A percentile compares a stretch with the other conserved stretches of the same genome.
These are phyloP conservation scores for Sus cebifrons DNA, from an alignment of 2,797 vertebrate genomes.

Conservation along the genomic window DNA sequence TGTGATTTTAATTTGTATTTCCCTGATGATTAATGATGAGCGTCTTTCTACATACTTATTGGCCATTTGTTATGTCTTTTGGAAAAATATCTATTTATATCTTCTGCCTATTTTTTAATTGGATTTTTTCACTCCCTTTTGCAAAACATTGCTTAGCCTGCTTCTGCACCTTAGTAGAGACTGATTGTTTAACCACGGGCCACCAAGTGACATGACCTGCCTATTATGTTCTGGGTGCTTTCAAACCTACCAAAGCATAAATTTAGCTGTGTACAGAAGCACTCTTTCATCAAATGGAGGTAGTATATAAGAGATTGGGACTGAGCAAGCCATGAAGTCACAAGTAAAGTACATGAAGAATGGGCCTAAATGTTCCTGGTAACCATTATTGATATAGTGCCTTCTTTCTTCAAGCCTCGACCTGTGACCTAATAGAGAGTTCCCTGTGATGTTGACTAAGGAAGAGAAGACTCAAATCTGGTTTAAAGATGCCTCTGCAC, in stretches of 20 bases:
- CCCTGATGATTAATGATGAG: not conserved
- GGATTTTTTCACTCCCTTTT: not conserved
- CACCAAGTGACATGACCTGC: not conserved
- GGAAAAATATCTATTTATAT: not conserved
- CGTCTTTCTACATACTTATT: not conserved
- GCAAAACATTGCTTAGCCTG: not conserved
- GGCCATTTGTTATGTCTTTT: not conserved
- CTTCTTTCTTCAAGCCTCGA: not conserved
- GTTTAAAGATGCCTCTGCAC: not conserved
- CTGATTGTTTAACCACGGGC: not conserved
- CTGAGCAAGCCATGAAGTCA: not conserved
- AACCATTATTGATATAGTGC: not conserved
- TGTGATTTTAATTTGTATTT: not conserved
- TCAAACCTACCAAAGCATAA: not conserved
- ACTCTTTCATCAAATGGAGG: not conserved
- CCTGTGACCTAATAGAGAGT: not conserved
- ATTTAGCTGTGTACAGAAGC: not conserved
- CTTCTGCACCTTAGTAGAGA: not conserved
- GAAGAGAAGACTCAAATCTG: not conserved
- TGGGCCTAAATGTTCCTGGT: not conserved
- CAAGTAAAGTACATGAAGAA: not conserved
- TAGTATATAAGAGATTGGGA: rapidly evolving
- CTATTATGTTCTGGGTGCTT: not conserved
- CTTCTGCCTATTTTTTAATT: not conserved
- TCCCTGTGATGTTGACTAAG: not conserved